These are phyloP conservation scores for Takifugu ocellatus DNA, from an alignment of 2,797 vertebrate species.

Conservation along the genomic window DNA sequence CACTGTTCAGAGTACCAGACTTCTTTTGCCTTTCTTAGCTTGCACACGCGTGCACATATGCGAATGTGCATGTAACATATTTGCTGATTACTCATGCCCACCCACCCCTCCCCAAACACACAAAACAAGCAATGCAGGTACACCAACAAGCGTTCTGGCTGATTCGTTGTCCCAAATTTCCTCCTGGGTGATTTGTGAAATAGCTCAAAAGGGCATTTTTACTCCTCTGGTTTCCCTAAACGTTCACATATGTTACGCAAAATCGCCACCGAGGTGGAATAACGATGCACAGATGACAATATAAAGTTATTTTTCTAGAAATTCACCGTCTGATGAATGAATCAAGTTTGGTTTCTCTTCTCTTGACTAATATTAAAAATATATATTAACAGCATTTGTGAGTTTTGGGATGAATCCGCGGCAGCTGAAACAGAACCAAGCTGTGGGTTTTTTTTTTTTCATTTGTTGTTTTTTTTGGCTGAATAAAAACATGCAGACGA, in stretches of 20 bases:
- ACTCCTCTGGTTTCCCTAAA: too few relatives aligned
- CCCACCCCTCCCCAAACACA: slow-evolving; percentile 75
- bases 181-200: neutral
- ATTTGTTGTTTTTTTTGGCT: neutral
- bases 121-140: slow-evolving; percentile 80
- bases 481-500: too few relatives aligned
- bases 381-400: neutral
- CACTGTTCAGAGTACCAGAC: slow-evolving; percentile 94
- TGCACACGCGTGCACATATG: slow-evolving; percentile 50
- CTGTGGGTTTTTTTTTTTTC: too few relatives aligned
- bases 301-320: too few relatives aligned
- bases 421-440: neutral
- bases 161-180: neutral
- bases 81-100: slow-evolving; percentile 43
- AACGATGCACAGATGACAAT: too few relatives aligned
- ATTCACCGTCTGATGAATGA: neutral
- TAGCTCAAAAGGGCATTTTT: too few relatives aligned
- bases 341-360: neutral
- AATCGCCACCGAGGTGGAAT: too few relatives aligned
- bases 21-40: slow-evolving; percentile 63
- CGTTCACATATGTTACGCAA: too few relatives aligned
- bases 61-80: slow-evolving; percentile 40
- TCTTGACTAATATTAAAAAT: neutral
- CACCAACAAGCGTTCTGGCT: slow-evolving; percentile 13
- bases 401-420: too few relatives aligned